Evolutionary conservation across 1,140 invertebrate genomes (phyloP).

Genomic region (Heliconius hewitsoni): DNA sequence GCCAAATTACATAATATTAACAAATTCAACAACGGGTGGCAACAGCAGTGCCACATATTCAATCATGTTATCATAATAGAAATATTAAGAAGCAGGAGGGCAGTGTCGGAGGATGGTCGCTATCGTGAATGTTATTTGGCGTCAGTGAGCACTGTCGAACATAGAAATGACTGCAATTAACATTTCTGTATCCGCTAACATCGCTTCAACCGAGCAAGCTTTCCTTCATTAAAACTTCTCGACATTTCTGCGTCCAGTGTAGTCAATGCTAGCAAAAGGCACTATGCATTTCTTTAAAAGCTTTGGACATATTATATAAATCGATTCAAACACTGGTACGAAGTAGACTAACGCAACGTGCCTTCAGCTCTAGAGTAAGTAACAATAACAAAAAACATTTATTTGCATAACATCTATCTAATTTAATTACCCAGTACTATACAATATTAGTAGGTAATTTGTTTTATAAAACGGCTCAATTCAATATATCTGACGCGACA

Average conservation of each 20-base stretch:
- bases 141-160: conserved; percentile 10
- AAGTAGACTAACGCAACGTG: conserved; percentile 58
- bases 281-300: conserved; percentile 59
- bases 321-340: conserved; percentile 38
- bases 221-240: neutral
- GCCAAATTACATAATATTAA: neutral
- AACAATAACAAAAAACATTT: conserved; percentile 41
- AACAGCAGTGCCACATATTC: neutral
- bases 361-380: conserved; percentile 57
- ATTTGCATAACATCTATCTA: conserved; percentile 34
- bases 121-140: conserved; percentile 37
- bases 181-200: neutral
- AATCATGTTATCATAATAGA: neutral
- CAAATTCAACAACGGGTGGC: neutral
- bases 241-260: neutral
- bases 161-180: neutral
- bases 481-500: conserved; percentile 31
- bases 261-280: conserved; percentile 61
- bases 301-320: neutral
- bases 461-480: conserved; percentile 24
- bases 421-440: conserved; percentile 28
- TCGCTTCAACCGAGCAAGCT: neutral
- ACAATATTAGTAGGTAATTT: conserved; percentile 31
- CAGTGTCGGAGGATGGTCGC: conserved; percentile 47
- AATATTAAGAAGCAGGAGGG: conserved; percentile 8